These are phyloP conservation scores for Schizaphis graminum DNA, from an alignment of 2,888 invertebrate species.

Conservation along the genomic window DNA sequence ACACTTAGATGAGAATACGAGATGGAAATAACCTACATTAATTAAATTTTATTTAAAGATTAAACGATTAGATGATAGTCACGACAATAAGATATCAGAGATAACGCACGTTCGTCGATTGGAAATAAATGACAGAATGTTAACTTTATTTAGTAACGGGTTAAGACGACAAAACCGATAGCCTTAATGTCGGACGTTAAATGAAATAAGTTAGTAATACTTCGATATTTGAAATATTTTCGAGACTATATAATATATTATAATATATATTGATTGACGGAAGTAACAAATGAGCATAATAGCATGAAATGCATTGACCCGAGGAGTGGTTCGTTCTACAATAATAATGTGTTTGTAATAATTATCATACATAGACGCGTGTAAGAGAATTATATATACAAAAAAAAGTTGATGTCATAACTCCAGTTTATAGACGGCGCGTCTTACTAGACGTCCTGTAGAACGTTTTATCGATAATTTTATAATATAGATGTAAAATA, in stretches of 20 bases:
- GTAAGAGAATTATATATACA: background rate
- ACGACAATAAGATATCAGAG: background rate
- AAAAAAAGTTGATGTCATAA: background rate
- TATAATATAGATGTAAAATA: constrained; percentile 8
- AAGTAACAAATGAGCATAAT: background rate
- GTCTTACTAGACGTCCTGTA: background rate
- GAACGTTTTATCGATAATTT: background rate
- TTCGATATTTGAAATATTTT: background rate
- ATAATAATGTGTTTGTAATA: background rate
- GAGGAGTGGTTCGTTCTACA: background rate
- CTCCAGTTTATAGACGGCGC: background rate
- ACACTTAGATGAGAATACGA: background rate
- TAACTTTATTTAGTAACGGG: background rate
- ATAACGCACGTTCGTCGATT: background rate
- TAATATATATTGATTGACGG: background rate
- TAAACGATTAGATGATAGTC: background rate
- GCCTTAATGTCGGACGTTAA: background rate
- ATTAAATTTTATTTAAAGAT: background rate
- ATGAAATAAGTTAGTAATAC: background rate
- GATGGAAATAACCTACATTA: background rate
- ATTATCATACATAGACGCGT: background rate
- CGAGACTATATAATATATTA: background rate
- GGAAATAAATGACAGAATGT: background rate
- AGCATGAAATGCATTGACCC: background rate
- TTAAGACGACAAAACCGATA: background rate